Percentiles rank a stretch among this genome's conserved stretches.
phyloP scores from a whole-genome alignment of 2,797 vertebrate genomes.

The Tinamus major region DNA sequence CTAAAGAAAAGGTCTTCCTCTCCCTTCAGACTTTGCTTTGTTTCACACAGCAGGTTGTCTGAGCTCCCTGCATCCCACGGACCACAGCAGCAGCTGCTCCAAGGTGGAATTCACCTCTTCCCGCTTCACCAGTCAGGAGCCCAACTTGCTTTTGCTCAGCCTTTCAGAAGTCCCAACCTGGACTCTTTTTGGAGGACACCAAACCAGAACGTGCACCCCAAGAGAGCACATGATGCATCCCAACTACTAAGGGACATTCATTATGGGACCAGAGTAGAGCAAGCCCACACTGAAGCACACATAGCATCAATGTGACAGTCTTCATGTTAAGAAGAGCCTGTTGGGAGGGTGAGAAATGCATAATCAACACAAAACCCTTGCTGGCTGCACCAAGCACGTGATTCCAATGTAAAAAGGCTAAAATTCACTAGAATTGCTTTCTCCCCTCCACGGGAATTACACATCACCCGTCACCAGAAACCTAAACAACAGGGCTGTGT shows the following conservation, averaged over 20 bases:
- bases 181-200: background rate
- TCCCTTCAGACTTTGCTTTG: background rate
- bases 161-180: background rate
- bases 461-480: background rate
- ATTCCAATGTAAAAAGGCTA: background rate
- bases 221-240: background rate
- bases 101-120: background rate
- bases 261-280: background rate
- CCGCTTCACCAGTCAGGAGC: background rate
- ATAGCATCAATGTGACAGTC: background rate
- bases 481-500: background rate
- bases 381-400: background rate
- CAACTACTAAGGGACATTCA: background rate
- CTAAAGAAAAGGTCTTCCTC: background rate
- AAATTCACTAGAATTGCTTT: background rate
- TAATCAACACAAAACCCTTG: background rate
- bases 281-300: background rate
- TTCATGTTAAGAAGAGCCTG: background rate
- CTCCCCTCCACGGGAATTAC: background rate
- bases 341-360: background rate
- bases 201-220: background rate
- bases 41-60: background rate
- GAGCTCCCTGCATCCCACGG: background rate
- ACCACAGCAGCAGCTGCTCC: fast-evolving
- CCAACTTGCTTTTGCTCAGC: background rate